Evolutionary conservation across 1,140 invertebrate genomes (phyloP), one percentile per base, ranked within the genome.

Genomic region (Hyposmocoma kahamanoa): DNA sequence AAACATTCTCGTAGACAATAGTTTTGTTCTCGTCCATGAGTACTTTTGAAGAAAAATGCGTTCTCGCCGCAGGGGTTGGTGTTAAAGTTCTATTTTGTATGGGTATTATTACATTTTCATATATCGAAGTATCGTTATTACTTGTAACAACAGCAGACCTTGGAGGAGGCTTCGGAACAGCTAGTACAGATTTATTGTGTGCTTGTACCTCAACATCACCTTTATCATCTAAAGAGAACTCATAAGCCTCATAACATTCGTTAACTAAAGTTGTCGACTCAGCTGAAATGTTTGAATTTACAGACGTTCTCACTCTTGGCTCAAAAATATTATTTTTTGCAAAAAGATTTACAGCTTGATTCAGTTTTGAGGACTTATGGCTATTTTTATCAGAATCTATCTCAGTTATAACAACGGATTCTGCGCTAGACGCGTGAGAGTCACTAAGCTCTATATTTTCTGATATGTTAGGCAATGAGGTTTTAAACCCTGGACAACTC

Each of bases 401-500:
- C 51, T 71, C 57, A 19, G 50, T 59, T 53, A 42, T 62, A 9
- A 66, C 13, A 13, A 66, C 58, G 46, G 61, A 62, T 21, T 68
- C 69, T 19, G 53, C 34, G 17, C 69, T 46, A 21, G 70, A 74
- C 53, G 78, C 72, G 41, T 53, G 57, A n/a, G n/a, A n/a, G 67
- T 79, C 81, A 55, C 67, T 73, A 13, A 77, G 53, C 64, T 85
- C 82, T 41, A 73, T 79, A 42, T 85, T 82, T 66, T 85, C 82
- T 1, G 77, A 76, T 56, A 86, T 86, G 58, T 86, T 86, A 36
- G 80, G 82, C 43, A 86, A 52, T 17, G 82, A 86, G 15, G 68
- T 83, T 68, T 86, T 83, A 56, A 84, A 86, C 15, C 80, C 80
- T n/a, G 80, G 80, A 53, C 79, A 86, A 56, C 80, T 86, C 38